phyloP scores from a whole-genome alignment of 2,797 vertebrate species.

The Acestrorhynchus altus region DNA sequence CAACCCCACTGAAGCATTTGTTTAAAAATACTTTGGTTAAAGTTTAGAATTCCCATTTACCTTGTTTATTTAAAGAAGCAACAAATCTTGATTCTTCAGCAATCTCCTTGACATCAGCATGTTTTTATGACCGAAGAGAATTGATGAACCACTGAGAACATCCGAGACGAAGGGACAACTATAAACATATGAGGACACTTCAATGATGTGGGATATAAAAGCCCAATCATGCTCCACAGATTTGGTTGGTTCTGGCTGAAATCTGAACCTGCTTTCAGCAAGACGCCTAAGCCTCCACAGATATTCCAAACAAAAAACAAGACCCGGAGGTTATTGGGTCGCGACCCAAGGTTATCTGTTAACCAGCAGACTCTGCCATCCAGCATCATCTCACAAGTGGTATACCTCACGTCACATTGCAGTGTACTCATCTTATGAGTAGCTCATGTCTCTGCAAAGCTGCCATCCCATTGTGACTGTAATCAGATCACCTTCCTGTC shows the following conservation, averaged over 20 bases:
- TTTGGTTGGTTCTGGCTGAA: constrained; percentile 19
- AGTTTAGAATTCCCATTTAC: no score
- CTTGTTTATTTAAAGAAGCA: no score
- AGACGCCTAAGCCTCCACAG: constrained; percentile 16
- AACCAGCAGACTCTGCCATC: not conserved
- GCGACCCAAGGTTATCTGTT: constrained; percentile 26
- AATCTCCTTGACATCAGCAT: not conserved
- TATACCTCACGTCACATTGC: constrained; percentile 23
- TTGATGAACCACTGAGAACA: constrained; percentile 40
- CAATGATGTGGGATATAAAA: not conserved
- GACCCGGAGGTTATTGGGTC: constrained; percentile 34
- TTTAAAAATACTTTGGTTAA: no score
- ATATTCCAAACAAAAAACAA: constrained; percentile 6
- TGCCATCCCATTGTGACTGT: constrained; percentile 11
- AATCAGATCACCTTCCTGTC: constrained; percentile 29
- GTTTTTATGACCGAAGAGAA: not conserved
- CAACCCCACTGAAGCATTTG: no score
- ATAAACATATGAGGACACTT: constrained; percentile 7
- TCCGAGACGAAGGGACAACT: constrained; percentile 3
- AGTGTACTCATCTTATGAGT: not conserved
- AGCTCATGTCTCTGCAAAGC: constrained; percentile 17
- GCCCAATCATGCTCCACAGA: not conserved
- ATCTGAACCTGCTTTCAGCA: constrained; percentile 11
- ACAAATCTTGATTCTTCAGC: not conserved
- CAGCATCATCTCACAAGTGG: not conserved